phyloP scores from a whole-genome alignment of 2,113 vertebrate species.

The Neolamprologus sp. region DNA sequence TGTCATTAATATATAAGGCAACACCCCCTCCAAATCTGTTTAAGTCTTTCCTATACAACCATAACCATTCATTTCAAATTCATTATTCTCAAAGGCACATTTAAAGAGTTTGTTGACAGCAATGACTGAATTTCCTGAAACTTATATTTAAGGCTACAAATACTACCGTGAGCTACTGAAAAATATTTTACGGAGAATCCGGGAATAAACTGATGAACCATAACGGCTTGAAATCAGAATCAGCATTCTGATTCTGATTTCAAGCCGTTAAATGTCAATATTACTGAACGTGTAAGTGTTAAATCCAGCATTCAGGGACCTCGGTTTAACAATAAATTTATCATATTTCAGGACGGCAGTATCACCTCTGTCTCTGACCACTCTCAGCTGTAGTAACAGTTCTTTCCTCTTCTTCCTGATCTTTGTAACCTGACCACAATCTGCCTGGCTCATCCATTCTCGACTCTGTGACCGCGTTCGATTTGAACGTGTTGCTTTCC shows the following conservation, averaged over 20 bases:
- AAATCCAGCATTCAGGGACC: not conserved
- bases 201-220: not conserved
- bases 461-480: fast-evolving
- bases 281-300: not conserved
- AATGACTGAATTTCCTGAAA: not conserved
- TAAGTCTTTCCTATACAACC: not conserved
- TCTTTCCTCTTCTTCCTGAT: not conserved
- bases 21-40: fast-evolving
- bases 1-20: not conserved
- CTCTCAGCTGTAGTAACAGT: not conserved
- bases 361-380: not conserved
- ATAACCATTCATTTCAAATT: not conserved
- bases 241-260: not conserved
- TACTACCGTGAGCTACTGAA: not conserved
- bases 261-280: not conserved
- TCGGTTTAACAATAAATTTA: not conserved
- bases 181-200: not conserved
- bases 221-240: too few relatives aligned
- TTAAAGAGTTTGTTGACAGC: not conserved
- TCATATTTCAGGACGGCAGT: not conserved
- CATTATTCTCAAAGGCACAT: not conserved
- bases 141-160: not conserved
- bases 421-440: not conserved
- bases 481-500: not conserved
- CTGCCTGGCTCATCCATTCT: not conserved